Base-by-base conservation (phyloP, 2,888 invertebrate genomes). In the Doris montereyensis region DNA sequence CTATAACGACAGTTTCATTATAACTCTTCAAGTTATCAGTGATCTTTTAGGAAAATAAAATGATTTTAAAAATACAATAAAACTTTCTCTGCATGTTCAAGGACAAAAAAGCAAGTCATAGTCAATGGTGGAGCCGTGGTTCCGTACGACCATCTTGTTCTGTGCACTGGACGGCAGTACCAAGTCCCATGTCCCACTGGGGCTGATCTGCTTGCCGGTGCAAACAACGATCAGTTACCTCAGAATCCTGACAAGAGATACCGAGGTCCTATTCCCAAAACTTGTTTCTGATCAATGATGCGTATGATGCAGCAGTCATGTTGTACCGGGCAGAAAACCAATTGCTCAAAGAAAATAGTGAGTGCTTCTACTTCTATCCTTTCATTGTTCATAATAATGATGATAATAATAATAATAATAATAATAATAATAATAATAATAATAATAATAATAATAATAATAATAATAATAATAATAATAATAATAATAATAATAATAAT, bases 131-230 rank as follows among this genome's bases (percentile, higher is more conserved):
- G 77, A n/a, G 82, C 85, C 0, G 65, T 86, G 10, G 89, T 92
- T 4, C 90, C 91, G 1, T 92, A 90, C 80, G 91, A 92, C 84
- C 90, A 91, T 79, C 84, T 92, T 57, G 85, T 92, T 5, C 81
- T 92, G 26, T 85, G 89, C 79, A 89, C 89, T 0, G 92, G 92
- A 3, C 84, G 84, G 62, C 91, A 92, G 84, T 91, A 90, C 82
- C 88, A 88, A 78, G 80, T 87, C 3, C 89, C 89, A 2, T 83
- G 85, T 58, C 91, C 91, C 0, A 88, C 88, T 0, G 87, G 82
- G 5, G 88, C 87, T 0, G 87, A 89, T 74, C 78, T 88, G 26
- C 79, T 80, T 8, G 81, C 78, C 1, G 86, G 81, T 24, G 70
- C 60, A 5, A 76, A 62, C 71, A 88, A 86, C 70, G 81, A 79